phyloP scores from a whole-genome alignment of 2,797 vertebrate species.

The Anomalospiza imberbis region DNA sequence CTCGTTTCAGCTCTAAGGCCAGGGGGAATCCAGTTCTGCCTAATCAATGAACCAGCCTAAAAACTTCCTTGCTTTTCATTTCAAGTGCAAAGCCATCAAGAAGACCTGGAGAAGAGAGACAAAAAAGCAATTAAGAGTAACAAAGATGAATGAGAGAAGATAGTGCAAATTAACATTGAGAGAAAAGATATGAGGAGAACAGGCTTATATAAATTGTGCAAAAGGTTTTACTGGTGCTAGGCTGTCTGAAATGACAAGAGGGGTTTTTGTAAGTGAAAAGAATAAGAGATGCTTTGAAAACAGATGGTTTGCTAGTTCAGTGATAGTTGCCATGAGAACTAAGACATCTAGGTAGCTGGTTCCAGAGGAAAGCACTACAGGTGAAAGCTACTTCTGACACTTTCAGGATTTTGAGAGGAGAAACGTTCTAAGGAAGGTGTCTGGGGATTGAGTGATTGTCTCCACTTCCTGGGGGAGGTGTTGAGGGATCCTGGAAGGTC shows the following conservation, averaged over 20 bases:
- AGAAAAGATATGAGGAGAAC: background rate
- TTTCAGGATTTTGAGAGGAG: background rate
- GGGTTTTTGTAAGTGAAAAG: background rate
- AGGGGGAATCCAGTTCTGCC: background rate
- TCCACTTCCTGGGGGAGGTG: background rate
- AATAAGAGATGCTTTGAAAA: background rate
- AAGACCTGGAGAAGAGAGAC: background rate
- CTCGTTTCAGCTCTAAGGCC: background rate
- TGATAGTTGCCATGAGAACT: background rate
- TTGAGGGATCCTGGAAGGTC: background rate
- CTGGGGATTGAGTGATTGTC: background rate
- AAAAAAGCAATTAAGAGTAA: background rate
- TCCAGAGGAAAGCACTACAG: background rate
- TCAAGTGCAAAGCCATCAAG: background rate
- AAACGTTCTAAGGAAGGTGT: background rate
- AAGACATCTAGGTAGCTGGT: background rate
- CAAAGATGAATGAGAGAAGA: background rate
- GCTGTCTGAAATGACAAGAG: background rate
- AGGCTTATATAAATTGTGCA: background rate
- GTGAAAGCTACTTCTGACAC: background rate
- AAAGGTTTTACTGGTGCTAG: background rate
- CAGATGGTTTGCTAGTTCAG: background rate
- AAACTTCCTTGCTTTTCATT: background rate
- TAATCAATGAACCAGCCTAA: background rate
- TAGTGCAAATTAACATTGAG: background rate